Evolutionary conservation across 2,113 vertebrate species (phyloP).

Genomic region (Accipiter virgatus): DNA sequence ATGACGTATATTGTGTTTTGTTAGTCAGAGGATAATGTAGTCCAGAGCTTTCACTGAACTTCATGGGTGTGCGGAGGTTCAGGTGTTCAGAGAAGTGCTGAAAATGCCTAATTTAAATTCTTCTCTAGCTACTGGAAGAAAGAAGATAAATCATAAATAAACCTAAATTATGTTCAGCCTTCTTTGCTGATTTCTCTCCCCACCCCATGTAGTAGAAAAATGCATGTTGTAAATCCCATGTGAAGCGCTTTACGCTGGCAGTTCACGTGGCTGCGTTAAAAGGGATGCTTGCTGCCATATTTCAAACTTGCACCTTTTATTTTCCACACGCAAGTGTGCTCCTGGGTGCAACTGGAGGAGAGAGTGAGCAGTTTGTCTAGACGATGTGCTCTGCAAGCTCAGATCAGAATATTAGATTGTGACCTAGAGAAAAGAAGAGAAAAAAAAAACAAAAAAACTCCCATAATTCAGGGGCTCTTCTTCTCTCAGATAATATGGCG

Average conservation of each 20-base stretch:
- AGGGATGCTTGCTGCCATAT: not conserved
- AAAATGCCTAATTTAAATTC: conserved; percentile 29
- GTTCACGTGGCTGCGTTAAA: not conserved
- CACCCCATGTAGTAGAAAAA: not conserved
- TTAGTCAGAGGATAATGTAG: not conserved
- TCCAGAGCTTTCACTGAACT: not conserved
- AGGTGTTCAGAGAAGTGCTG: not conserved
- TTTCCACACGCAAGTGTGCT: not conserved
- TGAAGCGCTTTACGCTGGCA: not conserved
- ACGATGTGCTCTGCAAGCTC: not conserved
- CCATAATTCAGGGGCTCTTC: not conserved
- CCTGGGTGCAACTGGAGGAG: not conserved
- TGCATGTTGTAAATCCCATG: conserved; percentile 29
- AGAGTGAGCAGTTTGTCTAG: not conserved
- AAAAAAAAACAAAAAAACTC: not conserved
- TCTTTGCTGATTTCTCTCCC: conserved; percentile 4
- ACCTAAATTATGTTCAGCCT: conserved; percentile 47
- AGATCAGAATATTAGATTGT: not conserved
- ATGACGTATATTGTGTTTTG: not conserved
- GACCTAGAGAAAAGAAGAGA: not conserved
- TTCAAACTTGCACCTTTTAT: not conserved
- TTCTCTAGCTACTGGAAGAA: not conserved
- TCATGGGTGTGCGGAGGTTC: not conserved
- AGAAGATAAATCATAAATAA: conserved; percentile 57
- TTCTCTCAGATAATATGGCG: not conserved